Percentiles rank a stretch among this genome's conserved stretches.
Evolutionary conservation across 1,140 invertebrate genomes (phyloP).

Genomic region (Drosophila cardini): DNA sequence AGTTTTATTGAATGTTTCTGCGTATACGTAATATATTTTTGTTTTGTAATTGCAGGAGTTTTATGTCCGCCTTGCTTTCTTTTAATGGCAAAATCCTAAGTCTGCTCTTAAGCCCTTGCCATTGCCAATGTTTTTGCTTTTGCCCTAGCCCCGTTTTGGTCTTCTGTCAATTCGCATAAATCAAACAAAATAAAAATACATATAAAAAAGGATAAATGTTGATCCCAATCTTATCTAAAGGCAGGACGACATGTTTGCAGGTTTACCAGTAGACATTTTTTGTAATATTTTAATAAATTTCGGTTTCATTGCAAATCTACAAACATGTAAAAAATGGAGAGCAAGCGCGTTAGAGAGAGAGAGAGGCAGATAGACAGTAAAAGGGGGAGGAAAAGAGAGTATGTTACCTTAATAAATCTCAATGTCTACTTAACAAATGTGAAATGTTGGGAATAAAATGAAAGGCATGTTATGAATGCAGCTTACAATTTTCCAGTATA

Average conservation of each 20-base stretch:
- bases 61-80: conserved; percentile 38
- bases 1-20: conserved; percentile 72
- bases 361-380: background rate
- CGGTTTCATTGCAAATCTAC: background rate
- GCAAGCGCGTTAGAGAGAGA: background rate
- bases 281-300: conserved; percentile 43
- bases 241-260: conserved; percentile 59
- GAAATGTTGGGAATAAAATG: conserved; percentile 48
- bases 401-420: conserved; percentile 44
- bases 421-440: conserved; percentile 38
- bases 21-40: conserved; percentile 51
- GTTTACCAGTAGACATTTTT: conserved; percentile 18
- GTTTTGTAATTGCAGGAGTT: conserved; percentile 66
- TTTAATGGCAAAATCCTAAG: conserved; percentile 24
- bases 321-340: background rate
- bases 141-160: background rate
- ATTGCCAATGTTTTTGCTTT: background rate
- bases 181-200: conserved; percentile 8
- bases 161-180: conserved; percentile 35
- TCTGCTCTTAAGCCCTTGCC: conserved; percentile 28
- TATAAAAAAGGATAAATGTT: conserved; percentile 10
- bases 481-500: conserved; percentile 40
- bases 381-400: background rate
- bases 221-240: conserved; percentile 40
- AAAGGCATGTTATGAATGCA: conserved; percentile 49